Evolutionary conservation across 2,113 vertebrate genomes (phyloP), one percentile per base, ranked within the genome.

Genomic region (Patagioenas fasciata): DNA sequence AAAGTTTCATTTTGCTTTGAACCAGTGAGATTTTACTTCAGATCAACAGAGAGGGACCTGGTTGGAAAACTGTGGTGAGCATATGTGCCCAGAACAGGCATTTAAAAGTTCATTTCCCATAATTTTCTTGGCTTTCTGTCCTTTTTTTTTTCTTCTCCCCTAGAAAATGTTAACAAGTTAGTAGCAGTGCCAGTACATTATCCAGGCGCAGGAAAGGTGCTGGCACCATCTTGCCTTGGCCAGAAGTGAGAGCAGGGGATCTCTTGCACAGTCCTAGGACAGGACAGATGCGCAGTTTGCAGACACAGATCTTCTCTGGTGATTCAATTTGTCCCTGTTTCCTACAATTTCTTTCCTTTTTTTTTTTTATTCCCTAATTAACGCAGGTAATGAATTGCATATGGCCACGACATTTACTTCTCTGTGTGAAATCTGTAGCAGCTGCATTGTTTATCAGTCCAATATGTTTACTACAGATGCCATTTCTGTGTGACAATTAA

Each of bases 381-480:
- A 95, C 84, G 17, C 85, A 95, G 86, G 94, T 94, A 95, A 95
- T 96, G 84, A 93, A 97, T 96, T 96, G 81, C 93, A 97, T 89
- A 95, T 95, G 96, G 94, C 83, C 79, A 71, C 17, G 9, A 65
- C 93, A 85, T 94, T 97, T 95, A 84, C 90, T 96, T 95, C 93
- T 96, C 95, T 94, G 86, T 90, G 94, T 95, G 93, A 97, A 94
- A 93, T 96, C 93, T 83, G 47, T 44, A 90, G 94, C 95, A 98
- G 91, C 95, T 98, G 91, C 88, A 93, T 84, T 95, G 65, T 93
- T 97, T 96, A 96, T 92, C 92, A 93, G 89, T 96, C 91, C 96
- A 96, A 94, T 96, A 97, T 97, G 94, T 95, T 97, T 97, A 91
- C 89, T 93, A 82, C 95, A 97, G 95, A 97, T 97, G 96, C 93